A percentile compares a stretch with the other conserved stretches of the same genome.
These are phyloP conservation scores for Melipona beecheii DNA, from an alignment of 2,888 invertebrate genomes.

Conservation along the genomic window DNA sequence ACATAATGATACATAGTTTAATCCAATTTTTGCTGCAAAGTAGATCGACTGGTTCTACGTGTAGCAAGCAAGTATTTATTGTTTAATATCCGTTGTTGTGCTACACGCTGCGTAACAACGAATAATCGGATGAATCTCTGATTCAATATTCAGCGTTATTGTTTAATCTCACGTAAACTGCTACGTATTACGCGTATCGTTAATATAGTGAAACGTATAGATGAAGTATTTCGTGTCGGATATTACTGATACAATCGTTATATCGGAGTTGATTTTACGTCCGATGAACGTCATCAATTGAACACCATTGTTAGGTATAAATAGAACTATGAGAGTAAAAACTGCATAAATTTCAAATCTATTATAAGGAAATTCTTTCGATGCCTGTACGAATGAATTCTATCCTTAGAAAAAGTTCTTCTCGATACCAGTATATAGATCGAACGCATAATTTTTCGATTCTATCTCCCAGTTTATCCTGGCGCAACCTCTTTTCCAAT, in stretches of 20 bases:
- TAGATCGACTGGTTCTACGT: background rate
- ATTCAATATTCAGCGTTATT: background rate
- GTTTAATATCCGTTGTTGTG: background rate
- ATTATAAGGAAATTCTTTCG: background rate
- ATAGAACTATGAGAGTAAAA: background rate
- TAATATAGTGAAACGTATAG: too few species aligned
- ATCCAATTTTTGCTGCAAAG: background rate
- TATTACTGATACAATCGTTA: background rate
- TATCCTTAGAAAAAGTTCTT: background rate
- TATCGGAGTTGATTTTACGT: background rate
- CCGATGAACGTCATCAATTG: background rate
- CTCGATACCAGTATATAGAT: background rate
- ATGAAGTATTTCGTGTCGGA: background rate
- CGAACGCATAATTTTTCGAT: conserved; percentile 2
- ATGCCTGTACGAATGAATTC: background rate
- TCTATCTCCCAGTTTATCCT: background rate
- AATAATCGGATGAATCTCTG: background rate
- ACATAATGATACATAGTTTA: background rate
- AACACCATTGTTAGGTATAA: background rate
- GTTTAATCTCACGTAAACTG: background rate
- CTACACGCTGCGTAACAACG: background rate
- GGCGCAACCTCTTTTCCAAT: background rate
- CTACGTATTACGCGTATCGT: background rate
- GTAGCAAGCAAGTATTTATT: background rate
- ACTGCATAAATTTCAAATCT: background rate